Evolutionary conservation across 2,797 vertebrate species (phyloP).

Genomic region (Melanotaenia pygmaea): DNA sequence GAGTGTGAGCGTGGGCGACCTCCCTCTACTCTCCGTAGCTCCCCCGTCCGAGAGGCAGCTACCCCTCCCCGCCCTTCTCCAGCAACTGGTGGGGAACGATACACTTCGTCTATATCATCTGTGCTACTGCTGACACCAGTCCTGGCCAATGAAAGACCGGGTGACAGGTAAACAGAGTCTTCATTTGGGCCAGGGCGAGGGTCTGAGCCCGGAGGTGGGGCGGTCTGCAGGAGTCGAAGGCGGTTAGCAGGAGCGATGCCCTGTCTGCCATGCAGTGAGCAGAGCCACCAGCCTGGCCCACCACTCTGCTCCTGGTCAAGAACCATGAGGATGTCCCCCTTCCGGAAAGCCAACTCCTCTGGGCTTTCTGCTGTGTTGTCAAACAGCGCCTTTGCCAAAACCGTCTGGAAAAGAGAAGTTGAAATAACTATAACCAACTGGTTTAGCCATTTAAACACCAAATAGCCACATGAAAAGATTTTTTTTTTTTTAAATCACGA

Average conservation of each 20-base stretch:
- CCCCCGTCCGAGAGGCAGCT: conserved; percentile 62
- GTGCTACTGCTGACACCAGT: conserved; percentile 45
- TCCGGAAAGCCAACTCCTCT: conserved; percentile 91
- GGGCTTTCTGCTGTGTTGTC: conserved; percentile 93
- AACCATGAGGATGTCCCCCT: conserved; percentile 92
- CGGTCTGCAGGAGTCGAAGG: conserved; percentile 87
- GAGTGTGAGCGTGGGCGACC: conserved; percentile 80
- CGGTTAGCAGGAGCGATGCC: conserved; percentile 93
- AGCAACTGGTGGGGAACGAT: conserved; percentile 72
- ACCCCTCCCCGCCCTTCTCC: conserved; percentile 70
- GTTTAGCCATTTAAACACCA: neutral
- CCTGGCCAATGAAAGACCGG: conserved; percentile 53
- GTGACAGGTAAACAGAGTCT: conserved; percentile 79
- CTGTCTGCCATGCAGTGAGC: conserved; percentile 90
- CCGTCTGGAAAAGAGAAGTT: conserved; percentile 77
- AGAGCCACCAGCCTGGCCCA: conserved; percentile 90
- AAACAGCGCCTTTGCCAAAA: conserved; percentile 91
- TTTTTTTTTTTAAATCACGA: neutral
- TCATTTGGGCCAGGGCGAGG: conserved; percentile 57
- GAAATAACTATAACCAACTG: conserved; percentile 12
- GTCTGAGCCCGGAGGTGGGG: conserved; percentile 58
- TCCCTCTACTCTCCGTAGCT: conserved; percentile 73
- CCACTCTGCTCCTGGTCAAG: conserved; percentile 86
- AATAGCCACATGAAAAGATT: no score
- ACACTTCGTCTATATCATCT: conserved; percentile 77